Evolutionary conservation across 2,888 invertebrate species (phyloP).

Genomic region (Serripes groenlandicus): DNA sequence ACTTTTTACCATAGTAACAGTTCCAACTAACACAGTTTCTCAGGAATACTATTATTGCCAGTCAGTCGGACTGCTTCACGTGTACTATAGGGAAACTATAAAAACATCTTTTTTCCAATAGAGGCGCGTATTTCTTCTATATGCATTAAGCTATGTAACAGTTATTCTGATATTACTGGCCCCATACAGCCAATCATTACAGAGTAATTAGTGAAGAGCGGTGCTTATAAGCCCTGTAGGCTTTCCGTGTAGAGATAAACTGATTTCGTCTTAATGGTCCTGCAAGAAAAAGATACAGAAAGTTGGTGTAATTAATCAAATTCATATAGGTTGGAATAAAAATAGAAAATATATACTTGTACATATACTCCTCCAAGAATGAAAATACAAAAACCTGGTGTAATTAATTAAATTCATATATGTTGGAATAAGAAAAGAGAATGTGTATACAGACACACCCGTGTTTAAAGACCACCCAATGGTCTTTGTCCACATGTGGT

Average conservation of each 20-base stretch:
- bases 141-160: conserved; percentile 4
- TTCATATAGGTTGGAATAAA: neutral
- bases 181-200: conserved; percentile 4
- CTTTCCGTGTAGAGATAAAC: conserved; percentile 17
- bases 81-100: too few species aligned
- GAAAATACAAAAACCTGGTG: neutral
- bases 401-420: neutral
- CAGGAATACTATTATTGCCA: too few species aligned
- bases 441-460: too few species aligned
- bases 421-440: too few species aligned
- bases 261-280: conserved; percentile 11
- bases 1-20: too few species aligned
- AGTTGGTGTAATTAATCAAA: conserved; percentile 4
- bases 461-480: too few species aligned
- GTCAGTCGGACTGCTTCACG: too few species aligned
- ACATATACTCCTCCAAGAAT: too few species aligned
- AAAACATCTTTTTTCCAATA: conserved; percentile 15
- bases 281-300: conserved; percentile 8
- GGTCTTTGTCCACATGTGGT: too few species aligned
- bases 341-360: too few species aligned
- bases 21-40: too few species aligned
- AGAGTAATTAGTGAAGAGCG: conserved; percentile 10
- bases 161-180: neutral
- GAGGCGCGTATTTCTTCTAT: too few species aligned
- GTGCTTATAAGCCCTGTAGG: conserved; percentile 17